Conservation (phyloP, 1,140 invertebrate species). For the Zaprionus gabonicus region DNA sequence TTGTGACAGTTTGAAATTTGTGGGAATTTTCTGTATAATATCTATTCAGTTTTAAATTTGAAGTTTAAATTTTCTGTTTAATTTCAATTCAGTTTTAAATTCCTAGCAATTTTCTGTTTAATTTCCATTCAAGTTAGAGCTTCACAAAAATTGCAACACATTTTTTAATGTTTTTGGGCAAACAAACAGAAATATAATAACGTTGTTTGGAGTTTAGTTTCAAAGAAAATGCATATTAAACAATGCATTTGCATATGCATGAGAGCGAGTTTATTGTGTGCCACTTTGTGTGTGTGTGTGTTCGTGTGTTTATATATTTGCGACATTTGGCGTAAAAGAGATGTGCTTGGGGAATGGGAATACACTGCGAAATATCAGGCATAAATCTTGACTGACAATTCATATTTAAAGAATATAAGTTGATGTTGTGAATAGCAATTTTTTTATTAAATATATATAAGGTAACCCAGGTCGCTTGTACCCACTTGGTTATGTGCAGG, state of each 20-base stretch:
- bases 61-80: too few species aligned
- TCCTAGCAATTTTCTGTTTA: background rate
- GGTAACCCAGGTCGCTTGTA: background rate
- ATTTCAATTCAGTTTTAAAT: too few species aligned
- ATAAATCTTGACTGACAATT: background rate
- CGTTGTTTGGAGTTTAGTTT: background rate
- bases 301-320: background rate
- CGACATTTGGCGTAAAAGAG: background rate
- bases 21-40: too few species aligned
- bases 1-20: too few species aligned
- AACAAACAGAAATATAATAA: background rate
- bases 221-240: conserved; percentile 26
- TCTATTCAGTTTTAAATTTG: too few species aligned
- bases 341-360: background rate
- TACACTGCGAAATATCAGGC: background rate
- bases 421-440: background rate
- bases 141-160: background rate
- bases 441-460: background rate
- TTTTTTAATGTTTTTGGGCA: background rate
- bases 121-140: background rate
- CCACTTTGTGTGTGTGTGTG: conserved; percentile 2
- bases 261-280: background rate
- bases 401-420: background rate
- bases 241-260: conserved; percentile 34
- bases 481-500: background rate